Evolutionary conservation across 2,797 vertebrate species (phyloP).

Genomic region (Macrochelys suwanniensis): DNA sequence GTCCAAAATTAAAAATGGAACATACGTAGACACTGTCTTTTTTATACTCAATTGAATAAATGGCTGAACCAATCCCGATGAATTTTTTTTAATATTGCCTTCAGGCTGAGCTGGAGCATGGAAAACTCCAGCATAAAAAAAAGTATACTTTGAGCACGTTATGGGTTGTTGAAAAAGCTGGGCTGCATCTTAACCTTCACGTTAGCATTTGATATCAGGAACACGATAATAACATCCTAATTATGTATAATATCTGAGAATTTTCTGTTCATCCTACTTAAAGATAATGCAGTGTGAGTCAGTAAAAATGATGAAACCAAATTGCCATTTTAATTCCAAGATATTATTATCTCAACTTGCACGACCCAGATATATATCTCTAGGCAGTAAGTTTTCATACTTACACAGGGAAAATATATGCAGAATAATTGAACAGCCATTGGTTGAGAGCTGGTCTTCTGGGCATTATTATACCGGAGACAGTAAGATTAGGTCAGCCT

Average conservation of each 20-base stretch:
- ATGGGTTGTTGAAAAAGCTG: slow-evolving; percentile 51
- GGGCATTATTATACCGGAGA: background rate
- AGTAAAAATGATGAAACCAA: slow-evolving; percentile 77
- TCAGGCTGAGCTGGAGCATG: slow-evolving; percentile 66
- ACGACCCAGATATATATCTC: slow-evolving; percentile 45
- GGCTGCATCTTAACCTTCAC: slow-evolving; percentile 66
- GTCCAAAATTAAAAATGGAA: slow-evolving; percentile 73
- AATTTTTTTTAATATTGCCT: slow-evolving; percentile 62
- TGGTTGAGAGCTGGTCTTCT: background rate
- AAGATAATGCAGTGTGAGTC: slow-evolving; percentile 77
- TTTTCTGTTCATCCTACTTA: slow-evolving; percentile 77
- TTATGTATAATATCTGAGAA: slow-evolving; percentile 78
- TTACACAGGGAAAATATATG: background rate
- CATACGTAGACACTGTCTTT: slow-evolving; percentile 61
- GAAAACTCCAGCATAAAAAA: slow-evolving; percentile 67
- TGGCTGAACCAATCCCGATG: slow-evolving; percentile 71
- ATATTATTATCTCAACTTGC: slow-evolving; percentile 67
- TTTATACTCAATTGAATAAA: slow-evolving; percentile 55
- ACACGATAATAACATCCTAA: slow-evolving; percentile 76
- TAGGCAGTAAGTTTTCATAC: slow-evolving; percentile 21
- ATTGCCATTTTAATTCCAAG: slow-evolving; percentile 74
- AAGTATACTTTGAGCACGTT: slow-evolving; percentile 63
- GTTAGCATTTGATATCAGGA: slow-evolving; percentile 67
- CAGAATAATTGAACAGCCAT: background rate
- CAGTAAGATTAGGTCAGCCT: background rate